Conservation (phyloP, 2,113 vertebrate genomes). For the Carlito syrichta region DNA sequence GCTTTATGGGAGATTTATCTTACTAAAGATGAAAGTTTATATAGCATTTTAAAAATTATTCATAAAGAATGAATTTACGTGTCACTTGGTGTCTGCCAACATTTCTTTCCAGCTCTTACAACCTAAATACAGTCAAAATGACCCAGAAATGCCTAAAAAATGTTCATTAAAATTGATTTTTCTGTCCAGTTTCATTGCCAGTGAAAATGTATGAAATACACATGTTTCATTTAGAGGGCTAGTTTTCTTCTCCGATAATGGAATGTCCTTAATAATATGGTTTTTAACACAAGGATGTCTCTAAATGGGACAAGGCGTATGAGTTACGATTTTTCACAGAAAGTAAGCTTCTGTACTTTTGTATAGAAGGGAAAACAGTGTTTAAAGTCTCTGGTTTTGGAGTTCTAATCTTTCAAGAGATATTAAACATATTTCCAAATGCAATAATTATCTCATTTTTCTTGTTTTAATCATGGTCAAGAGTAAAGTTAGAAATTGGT, state of each 20-base stretch:
- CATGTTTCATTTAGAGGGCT: not conserved
- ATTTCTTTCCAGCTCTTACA: slow-evolving; percentile 20
- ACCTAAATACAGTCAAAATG: not conserved
- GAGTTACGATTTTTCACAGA: not conserved
- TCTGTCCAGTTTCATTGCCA: not conserved
- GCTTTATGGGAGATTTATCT: slow-evolving; percentile 23
- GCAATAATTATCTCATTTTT: not conserved
- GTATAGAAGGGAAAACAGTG: not conserved
- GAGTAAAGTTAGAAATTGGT: not conserved
- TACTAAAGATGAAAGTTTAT: slow-evolving; percentile 48
- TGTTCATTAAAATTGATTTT: slow-evolving; percentile 71
- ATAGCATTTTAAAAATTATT: slow-evolving; percentile 55
- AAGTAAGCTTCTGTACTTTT: not conserved
- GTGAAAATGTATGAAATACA: slow-evolving; percentile 39
- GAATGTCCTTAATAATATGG: not conserved
- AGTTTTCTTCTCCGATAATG: not conserved
- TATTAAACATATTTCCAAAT: not conserved
- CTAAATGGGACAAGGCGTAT: not conserved
- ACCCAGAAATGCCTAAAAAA: slow-evolving; percentile 45
- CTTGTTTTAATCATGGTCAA: not conserved
- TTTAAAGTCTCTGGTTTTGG: not conserved
- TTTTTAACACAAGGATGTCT: not conserved
- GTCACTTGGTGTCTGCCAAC: slow-evolving; percentile 34
- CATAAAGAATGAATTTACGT: slow-evolving; percentile 1
- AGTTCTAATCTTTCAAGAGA: not conserved